Percentiles rank a stretch among this genome's conserved stretches.
Evolutionary conservation across 2,888 invertebrate species (phyloP).

Genomic region (Eucriotettix oculatus): DNA sequence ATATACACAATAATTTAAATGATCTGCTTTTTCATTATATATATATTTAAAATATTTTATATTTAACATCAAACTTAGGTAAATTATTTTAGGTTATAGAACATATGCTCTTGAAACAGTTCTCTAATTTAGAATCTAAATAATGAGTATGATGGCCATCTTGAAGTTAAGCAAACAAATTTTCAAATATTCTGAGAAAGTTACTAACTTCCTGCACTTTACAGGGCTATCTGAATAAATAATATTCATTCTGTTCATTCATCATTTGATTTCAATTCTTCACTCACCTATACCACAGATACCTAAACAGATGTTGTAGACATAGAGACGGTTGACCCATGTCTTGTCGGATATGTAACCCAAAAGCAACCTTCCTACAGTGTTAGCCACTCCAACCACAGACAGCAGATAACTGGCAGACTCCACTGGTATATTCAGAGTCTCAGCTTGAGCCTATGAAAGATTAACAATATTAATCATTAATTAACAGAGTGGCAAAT

Average conservation of each 20-base stretch:
- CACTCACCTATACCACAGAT: constrained; percentile 71
- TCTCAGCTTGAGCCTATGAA: constrained; percentile 44
- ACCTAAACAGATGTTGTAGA: constrained; percentile 80
- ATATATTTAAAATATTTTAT: not conserved
- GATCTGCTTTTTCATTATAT: not conserved
- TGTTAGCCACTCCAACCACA: constrained; percentile 73
- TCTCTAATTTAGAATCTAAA: no score
- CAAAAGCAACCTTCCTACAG: constrained; percentile 72
- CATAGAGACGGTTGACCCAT: constrained; percentile 75
- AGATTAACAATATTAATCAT: not conserved
- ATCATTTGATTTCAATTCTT: not conserved
- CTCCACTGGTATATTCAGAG: constrained; percentile 35
- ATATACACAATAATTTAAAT: not conserved
- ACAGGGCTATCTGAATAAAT: no score
- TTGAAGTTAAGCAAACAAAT: no score
- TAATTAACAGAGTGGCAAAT: no score
- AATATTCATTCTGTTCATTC: not conserved
- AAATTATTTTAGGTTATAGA: not conserved
- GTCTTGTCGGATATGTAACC: constrained; percentile 79
- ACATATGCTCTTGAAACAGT: no score
- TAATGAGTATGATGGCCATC: no score
- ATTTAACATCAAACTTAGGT: not conserved
- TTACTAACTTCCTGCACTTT: no score
- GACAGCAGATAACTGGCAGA: constrained; percentile 55
- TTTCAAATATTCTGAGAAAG: no score